Base-by-base conservation (phyloP, 2,797 vertebrate species). In the Enteromius argenteus region DNA sequence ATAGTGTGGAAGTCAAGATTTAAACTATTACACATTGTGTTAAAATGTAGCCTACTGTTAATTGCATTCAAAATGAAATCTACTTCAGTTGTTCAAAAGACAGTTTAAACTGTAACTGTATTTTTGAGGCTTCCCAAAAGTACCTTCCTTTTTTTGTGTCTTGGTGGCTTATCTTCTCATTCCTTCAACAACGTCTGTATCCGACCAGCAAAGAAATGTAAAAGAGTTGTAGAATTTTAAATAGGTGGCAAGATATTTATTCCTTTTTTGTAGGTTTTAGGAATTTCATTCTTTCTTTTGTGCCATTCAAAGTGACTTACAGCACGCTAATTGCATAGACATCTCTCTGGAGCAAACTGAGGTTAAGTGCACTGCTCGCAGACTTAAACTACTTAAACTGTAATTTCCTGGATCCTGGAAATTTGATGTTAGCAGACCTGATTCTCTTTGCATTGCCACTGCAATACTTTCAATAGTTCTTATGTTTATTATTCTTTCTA, bases 331-430 rank as follows among this genome's bases (percentile, higher is more conserved):
- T 32, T 71, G 17, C 30, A 23, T 37, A 21, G 17, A 71, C 3
- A 2, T 42, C 37, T 80, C 23, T 44, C 35, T 80, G 23, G 51
- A 58, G 17, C 13, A n/a, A 14, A 5, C 60, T 23, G n/a, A 37
- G 44, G 46, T 79, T 68, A 79, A 67, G 44, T 68, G 77, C 30
- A 37, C 30, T 17, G 51, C 37, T n/a, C 17, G n/a, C 53, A 81
- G 62, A 32, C 5, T 8, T 32, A 30, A 64, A 64, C 62, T 32
- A n/a, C n/a, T n/a, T n/a, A n/a, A n/a, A 23, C 15, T 81, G 19
- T 44, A 19, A 72, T 30, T n/a, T 71, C 37, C 23, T 72, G 23
- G 37, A 27, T 58, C 51, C 37, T 81, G 37, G 23, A 60, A 15
- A 46, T 53, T 19, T 51, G 21, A n/a, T 67, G 19, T 79, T 67